Evolutionary conservation across 2,888 invertebrate species (phyloP).

Genomic region (Xanthorhoe designata): DNA sequence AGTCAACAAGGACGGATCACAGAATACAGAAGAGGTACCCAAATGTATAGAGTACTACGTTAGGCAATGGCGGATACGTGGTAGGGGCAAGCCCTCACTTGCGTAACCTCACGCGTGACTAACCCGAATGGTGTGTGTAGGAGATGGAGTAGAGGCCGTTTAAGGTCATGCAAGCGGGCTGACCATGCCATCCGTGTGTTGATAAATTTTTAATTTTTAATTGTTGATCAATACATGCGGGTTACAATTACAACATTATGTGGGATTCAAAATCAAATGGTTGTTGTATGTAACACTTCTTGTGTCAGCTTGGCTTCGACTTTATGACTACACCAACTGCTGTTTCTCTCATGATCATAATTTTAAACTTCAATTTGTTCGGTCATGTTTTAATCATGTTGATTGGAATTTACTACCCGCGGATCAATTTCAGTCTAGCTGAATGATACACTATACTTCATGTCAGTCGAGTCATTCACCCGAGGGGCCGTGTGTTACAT

Average conservation of each 20-base stretch:
- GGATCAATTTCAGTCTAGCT: constrained; percentile 28
- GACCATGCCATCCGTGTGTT: constrained; percentile 47
- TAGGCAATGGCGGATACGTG: constrained; percentile 57
- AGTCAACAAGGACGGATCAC: constrained; percentile 44
- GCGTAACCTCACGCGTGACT: constrained; percentile 64
- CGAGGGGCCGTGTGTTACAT: constrained; percentile 52
- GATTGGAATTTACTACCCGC: constrained; percentile 29
- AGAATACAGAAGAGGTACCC: constrained; percentile 29
- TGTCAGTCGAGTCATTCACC: constrained; percentile 60
- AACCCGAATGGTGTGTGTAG: constrained; percentile 60
- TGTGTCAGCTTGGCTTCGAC: background rate
- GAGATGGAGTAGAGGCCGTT: constrained; percentile 64
- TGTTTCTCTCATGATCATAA: background rate
- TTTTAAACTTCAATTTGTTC: constrained; percentile 26
- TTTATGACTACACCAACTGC: background rate
- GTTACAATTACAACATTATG: constrained; percentile 27
- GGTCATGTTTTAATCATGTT: constrained; percentile 26
- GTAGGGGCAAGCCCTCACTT: constrained; percentile 64
- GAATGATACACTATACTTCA: constrained; percentile 27
- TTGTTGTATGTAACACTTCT: constrained; percentile 10
- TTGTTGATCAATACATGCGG: constrained; percentile 36
- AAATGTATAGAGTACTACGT: constrained; percentile 32
- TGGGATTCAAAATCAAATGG: constrained; percentile 30
- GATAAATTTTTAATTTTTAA: constrained; percentile 43
- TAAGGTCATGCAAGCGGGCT: constrained; percentile 60